Base-by-base conservation (phyloP, 2,113 vertebrate species). In the Xiphorhynchus elegans region DNA sequence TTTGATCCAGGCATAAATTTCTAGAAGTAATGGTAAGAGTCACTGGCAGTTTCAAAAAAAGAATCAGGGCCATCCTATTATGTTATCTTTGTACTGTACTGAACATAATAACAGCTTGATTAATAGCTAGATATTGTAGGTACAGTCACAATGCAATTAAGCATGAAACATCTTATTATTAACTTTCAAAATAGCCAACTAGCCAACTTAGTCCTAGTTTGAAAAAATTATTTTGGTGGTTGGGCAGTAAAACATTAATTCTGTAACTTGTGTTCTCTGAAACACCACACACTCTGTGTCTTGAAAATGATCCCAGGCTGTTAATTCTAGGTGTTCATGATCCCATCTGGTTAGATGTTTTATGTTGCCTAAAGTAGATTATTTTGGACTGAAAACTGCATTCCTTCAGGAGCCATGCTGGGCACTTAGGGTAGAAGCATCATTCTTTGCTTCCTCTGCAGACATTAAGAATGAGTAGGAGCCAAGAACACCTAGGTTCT, bases 151-250 rank as follows among this genome's bases (percentile, higher is more conserved):
- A 52, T 60, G 39, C 18, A 69, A 21, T 89, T 89, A 84, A 75
- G 39, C 59, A 28, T 82, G 52, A 67, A 70, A n/a, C 56, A 62
- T 44, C 52, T 75, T 49, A 85, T 85, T 88, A 79, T 74, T 77
- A 91, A 80, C 73, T 89, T 95, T 82, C 47, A 75, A 77, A 89
- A 28, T 80, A 88, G n/a, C n/a, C n/a, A n/a, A 46, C 80, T 70
- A 89, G 37, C 29, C 37, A 81, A 28, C 68, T 91, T 80, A 80
- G 44, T 84, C 23, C 13, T 26, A 42, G 56, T 74, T 84, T 75
- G 77, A 78, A 89, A 89, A 83, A 83, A 92, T 28, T 14, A 39
- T n/a, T 74, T 59, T 33, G 29, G 29, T 91, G 62, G 16, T 33
- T 83, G 47, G 33, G 50, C 50, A 62, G n/a, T 81, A 39, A 90